Percentiles rank a stretch among this genome's conserved stretches.
Evolutionary conservation across 2,113 vertebrate genomes (phyloP).

Genomic region (Podocnemis expansa): DNA sequence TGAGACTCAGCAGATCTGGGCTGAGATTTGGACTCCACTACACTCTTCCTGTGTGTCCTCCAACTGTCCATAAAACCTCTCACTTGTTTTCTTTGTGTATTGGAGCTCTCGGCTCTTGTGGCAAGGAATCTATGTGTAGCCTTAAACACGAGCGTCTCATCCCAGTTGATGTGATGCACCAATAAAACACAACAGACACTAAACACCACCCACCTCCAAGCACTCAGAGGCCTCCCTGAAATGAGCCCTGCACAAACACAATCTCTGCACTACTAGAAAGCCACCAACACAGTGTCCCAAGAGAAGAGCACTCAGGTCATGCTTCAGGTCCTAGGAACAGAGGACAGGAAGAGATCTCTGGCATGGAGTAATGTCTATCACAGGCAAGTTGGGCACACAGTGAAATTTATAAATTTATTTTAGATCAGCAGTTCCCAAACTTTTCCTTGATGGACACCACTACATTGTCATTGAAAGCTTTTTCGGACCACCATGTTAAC

Average conservation of each 20-base stretch:
- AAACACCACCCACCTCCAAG: neutral
- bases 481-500: too few relatives aligned
- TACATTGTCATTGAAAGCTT: too few relatives aligned
- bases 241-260: neutral
- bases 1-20: neutral
- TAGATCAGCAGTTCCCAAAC: too few relatives aligned
- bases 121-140: neutral
- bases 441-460: too few relatives aligned
- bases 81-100: neutral
- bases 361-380: neutral
- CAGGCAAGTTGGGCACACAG: neutral
- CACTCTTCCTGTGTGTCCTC: neutral
- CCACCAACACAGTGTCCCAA: neutral
- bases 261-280: neutral
- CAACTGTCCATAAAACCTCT: neutral
- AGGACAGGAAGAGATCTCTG: neutral
- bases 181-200: accelerated
- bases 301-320: neutral
- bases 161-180: neutral
- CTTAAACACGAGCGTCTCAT: neutral
- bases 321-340: neutral
- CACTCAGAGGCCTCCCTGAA: neutral
- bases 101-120: neutral
- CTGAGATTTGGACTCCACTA: neutral
- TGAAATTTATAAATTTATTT: neutral